Evolutionary conservation across 2,888 invertebrate species (phyloP), one percentile per base, ranked within the genome.

Genomic region (Drosophila lacicola): DNA sequence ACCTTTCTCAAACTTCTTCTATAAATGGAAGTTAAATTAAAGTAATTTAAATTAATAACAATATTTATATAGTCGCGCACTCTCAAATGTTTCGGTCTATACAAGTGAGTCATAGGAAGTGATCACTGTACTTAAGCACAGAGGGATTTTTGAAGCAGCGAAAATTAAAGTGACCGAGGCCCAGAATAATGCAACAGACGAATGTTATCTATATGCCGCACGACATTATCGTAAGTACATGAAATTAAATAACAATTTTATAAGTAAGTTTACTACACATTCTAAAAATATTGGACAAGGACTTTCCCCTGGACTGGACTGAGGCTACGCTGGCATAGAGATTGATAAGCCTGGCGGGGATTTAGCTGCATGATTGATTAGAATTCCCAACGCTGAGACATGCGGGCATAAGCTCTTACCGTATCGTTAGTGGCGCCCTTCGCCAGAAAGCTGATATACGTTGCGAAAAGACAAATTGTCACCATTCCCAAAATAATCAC

Each of bases 401-500:
- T 42, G 14, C 37, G 49, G 44, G 25, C 3, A 17, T 17, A 17
- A 14, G 19, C 17, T 83, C 88, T 96, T 95, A 92, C 86, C 75
- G 56, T 73, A 50, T 74, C 91, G 72, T 60, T 49, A 51, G 93
- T 92, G 2, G 92, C 90, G 1, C 94, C 93, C 56, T 95, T 94
- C 36, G 95, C 94, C 82, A 98, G 94, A 92, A 98, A 97, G 92
- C 98, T 98, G 72, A 98, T 93, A 72, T 97, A 94, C 0, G 98
- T 97, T 55, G 96, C 96, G 41, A 95, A 93, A 17, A 97, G 93
- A 74, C 96, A 97, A 34, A 96, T 93, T 29, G 95, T 95, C 78
- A 97, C 97, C 41, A 96, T 95, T 37, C 95, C 95, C 91, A 98
- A 94, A 79, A 98, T 97, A 56, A 97, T 95, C 10, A 98, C 96